Evolutionary conservation across 30 jellyfish, hydroid and myxozoan species (phyloP).

Genomic region (Haliclystus octoradiatus): DNA sequence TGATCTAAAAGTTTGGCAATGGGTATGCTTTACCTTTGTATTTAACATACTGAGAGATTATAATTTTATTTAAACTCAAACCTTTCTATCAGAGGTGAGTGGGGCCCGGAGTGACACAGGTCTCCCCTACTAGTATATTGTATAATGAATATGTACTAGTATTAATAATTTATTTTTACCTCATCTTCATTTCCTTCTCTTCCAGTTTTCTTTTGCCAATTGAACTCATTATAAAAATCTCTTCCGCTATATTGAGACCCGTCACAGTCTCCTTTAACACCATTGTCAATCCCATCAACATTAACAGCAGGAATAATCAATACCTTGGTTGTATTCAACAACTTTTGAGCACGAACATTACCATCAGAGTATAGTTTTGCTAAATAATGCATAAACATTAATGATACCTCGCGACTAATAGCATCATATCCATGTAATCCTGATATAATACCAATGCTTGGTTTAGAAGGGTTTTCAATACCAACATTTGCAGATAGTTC

Average conservation of each 20-base stretch:
- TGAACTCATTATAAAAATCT: conserved; percentile 54
- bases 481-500: conserved; percentile 42
- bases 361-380: conserved; percentile 45
- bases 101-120: too few species aligned
- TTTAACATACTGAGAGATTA: too few species aligned
- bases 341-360: conserved; percentile 28
- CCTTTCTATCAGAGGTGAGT: too few species aligned
- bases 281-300: conserved; percentile 71
- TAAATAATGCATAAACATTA: conserved; percentile 79
- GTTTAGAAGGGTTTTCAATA: conserved; percentile 23
- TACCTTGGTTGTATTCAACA: conserved; percentile 32
- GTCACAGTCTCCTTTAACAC: conserved; percentile 82
- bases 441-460: conserved; percentile 68
- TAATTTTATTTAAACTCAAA: too few species aligned
- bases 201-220: background rate
- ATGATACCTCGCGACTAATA: conserved; percentile 60
- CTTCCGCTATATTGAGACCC: conserved; percentile 41
- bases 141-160: too few species aligned
- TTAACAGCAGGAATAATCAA: conserved; percentile 67
- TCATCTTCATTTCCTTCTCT: background rate
- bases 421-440: conserved; percentile 80
- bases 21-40: too few species aligned
- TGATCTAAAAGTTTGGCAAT: too few species aligned
- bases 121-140: too few species aligned
- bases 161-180: too few species aligned